Evolutionary conservation across 2,888 invertebrate species (phyloP), one percentile per base, ranked within the genome.

Genomic region (Phyto melanocephala): DNA sequence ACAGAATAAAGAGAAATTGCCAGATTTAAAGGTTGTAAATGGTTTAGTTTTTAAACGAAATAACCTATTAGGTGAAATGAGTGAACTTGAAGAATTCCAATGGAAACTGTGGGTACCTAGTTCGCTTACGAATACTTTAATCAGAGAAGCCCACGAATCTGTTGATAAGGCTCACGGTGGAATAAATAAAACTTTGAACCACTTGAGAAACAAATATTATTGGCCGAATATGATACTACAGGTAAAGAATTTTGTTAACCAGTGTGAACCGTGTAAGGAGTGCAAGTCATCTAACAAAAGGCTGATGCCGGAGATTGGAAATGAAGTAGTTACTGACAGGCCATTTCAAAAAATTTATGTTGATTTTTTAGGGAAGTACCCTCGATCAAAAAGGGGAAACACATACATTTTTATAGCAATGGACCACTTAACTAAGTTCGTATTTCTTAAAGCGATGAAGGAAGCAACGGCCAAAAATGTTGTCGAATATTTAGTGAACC

Each of bases 381-480:
- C 62, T n/a, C 22, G 45, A 24, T 62, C 62, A 24, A 54, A 40
- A 6, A 52, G 5, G 3, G 47, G 47, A 1, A 71, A 60, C 4
- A 1, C 10, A 0, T 58, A 71, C 42, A 47, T 58, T 7, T 47
- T 58, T 22, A 47, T 71, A 1, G 71, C 58, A 2, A 22, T 71
- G 11, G 67, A 68, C n/a, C 68, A 68, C 17, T 56, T 56, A 2
- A 24, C 54, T 7, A 68, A 68, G 40, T 54, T 68, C 40, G 24
- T 28, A 1, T 52, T 52, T 52, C 13, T 52, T 7, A 52, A 52
- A 22, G 52, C 52, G 1, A 52, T 68, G 68, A 56, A 22, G 7
- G 56, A 68, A 10, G 68, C 68, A 22, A 68, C 68, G 2, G n/a
- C 56, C 1, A 17, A 24, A 11, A 56, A 56, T 56, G 68, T 68